Evolutionary conservation across 1,140 invertebrate genomes (phyloP).

Genomic region (Brachionus plicatilis): DNA sequence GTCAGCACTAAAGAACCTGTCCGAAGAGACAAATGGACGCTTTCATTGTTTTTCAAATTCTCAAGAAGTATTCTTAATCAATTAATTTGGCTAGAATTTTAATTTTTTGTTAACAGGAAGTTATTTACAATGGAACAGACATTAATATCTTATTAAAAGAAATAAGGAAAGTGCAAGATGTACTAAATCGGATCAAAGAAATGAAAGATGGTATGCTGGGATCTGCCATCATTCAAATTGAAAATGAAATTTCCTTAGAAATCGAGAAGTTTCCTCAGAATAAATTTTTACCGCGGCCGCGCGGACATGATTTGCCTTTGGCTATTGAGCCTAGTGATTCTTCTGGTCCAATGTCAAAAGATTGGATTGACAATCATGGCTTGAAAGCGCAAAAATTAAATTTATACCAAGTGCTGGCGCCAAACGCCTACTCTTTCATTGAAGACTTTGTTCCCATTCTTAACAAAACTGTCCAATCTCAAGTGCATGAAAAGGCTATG

Average conservation of each 20-base stretch:
- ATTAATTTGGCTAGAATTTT: not conserved
- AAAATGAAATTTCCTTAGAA: constrained; percentile 54
- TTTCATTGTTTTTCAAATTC: constrained; percentile 55
- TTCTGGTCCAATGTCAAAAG: constrained; percentile 45
- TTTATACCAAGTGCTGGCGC: constrained; percentile 54
- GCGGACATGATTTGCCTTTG: constrained; percentile 53
- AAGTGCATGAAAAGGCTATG: constrained; percentile 55
- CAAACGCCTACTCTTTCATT: constrained; percentile 54
- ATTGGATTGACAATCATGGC: constrained; percentile 54
- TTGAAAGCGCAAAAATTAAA: constrained; percentile 54
- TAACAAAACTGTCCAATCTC: constrained; percentile 55
- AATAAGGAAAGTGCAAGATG: constrained; percentile 58
- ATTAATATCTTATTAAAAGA: constrained; percentile 52
- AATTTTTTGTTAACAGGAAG: constrained; percentile 45
- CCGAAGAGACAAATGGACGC: constrained; percentile 49
- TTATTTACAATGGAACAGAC: constrained; percentile 55
- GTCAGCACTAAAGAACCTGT: constrained; percentile 49
- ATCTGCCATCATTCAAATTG: constrained; percentile 53
- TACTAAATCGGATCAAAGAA: constrained; percentile 77
- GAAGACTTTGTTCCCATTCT: constrained; percentile 56
- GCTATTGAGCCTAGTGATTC: constrained; percentile 51
- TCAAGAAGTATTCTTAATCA: constrained; percentile 44
- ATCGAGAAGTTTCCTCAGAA: constrained; percentile 54
- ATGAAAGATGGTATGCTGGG: constrained; percentile 57
- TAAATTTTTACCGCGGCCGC: constrained; percentile 52